Evolutionary conservation across 2,113 vertebrate species (phyloP).

Genomic region (Platysteira castanea): DNA sequence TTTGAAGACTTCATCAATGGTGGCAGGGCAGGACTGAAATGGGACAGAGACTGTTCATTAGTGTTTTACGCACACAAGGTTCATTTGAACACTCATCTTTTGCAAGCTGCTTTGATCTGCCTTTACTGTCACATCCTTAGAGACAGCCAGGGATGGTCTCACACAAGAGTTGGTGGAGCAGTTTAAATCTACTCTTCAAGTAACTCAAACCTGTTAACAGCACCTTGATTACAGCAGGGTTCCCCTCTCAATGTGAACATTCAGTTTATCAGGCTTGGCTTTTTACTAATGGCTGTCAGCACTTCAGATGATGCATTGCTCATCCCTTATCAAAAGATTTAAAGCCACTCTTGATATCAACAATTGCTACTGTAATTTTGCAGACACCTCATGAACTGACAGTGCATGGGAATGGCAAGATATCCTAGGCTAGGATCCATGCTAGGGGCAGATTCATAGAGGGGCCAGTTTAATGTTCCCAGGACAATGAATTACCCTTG

Average conservation of each 20-base stretch:
- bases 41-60: background rate
- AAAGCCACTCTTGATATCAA: background rate
- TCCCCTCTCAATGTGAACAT: background rate
- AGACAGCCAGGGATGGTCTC: background rate
- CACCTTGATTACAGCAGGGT: background rate
- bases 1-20: constrained; percentile 83
- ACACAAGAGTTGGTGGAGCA: background rate
- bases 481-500: background rate
- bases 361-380: background rate
- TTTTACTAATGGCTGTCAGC: background rate
- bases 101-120: background rate
- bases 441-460: background rate
- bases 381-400: background rate
- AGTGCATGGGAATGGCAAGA: background rate
- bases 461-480: background rate
- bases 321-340: background rate
- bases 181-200: background rate
- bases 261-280: background rate
- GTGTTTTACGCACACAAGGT: background rate
- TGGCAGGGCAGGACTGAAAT: constrained; percentile 79
- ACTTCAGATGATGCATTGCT: background rate
- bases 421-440: background rate
- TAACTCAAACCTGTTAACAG: background rate
- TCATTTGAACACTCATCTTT: background rate
- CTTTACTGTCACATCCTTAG: background rate